Percentiles rank a stretch among this genome's conserved stretches.
Conservation (phyloP, 2,888 invertebrate species). For the Marasmarcha lunaedactyla region DNA sequence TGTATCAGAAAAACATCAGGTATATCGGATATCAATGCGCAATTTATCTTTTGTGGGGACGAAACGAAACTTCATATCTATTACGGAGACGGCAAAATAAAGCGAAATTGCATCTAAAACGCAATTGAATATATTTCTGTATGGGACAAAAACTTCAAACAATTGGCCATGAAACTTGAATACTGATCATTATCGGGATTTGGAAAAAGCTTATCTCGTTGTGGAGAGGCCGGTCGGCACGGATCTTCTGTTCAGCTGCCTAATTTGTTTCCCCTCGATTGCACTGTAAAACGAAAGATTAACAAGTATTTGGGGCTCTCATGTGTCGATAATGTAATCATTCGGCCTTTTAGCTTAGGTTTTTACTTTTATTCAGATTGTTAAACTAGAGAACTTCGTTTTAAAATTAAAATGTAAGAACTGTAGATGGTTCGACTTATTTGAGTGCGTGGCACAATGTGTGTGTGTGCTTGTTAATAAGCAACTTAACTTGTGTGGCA, state of each 20-base stretch:
- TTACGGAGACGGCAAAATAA: slow-evolving; percentile 42
- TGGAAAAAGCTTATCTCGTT: slow-evolving; percentile 49
- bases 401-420: no score
- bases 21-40: slow-evolving; percentile 60
- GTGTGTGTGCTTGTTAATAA: no score
- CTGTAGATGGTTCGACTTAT: no score
- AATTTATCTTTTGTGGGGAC: slow-evolving; percentile 55
- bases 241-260: slow-evolving; percentile 43
- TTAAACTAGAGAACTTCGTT: no score
- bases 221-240: slow-evolving; percentile 48
- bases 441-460: no score
- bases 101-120: slow-evolving; percentile 51
- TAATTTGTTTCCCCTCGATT: slow-evolving; percentile 50
- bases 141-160: slow-evolving; percentile 44
- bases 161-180: slow-evolving; percentile 58
- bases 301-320: neutral
- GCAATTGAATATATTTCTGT: slow-evolving; percentile 53
- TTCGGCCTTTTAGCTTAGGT: no score
- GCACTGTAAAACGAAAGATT: slow-evolving; percentile 25
- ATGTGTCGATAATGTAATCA: no score
- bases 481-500: no score
- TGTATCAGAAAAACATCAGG: slow-evolving; percentile 46
- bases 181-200: slow-evolving; percentile 61
- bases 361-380: no score
- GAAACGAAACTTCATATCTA: slow-evolving; percentile 45